Evolutionary conservation across 2,113 vertebrate species (phyloP), one percentile per base, ranked within the genome.

Genomic region (Lontra canadensis): DNA sequence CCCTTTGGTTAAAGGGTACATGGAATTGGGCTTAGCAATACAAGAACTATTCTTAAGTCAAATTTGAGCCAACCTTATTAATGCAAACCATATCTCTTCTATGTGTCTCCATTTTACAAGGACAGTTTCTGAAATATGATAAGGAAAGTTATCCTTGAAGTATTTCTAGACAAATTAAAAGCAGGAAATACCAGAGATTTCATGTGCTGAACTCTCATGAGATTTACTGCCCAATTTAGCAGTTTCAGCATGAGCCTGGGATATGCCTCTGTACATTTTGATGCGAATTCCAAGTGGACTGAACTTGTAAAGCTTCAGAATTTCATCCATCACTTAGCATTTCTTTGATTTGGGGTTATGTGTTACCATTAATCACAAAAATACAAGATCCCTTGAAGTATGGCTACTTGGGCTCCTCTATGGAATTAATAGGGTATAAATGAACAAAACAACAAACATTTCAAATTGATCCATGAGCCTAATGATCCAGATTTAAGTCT

Each of bases 131-230:
- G 97, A 96, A 98, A 98, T 95, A 93, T 94, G 94, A 94, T 98
- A 95, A 98, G 94, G 83, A 98, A 98, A 97, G 55, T 93, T 96
- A 84, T 76, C 59, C 74, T 93, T 96, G 73, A 97, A 98, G 85
- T 97, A 97, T 96, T 98, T 97, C 88, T 95, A 94, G 92, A 94
- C 91, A 96, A 97, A 97, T 97, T 98, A 96, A 96, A 97, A 97
- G 95, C 97, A 98, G 97, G 97, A 98, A 98, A 98, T 98, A 94
- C 97, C 97, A 98, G 78, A 97, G 93, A 96, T 97, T 98, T 97
- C 97, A 90, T 94, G 90, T 93, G 92, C 92, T 97, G 79, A 97
- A 97, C 67, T 96, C 97, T 97, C 94, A 88, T 92, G 94, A 97
- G 97, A 98, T 98, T 98, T 98, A 97, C 89, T 97, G 96, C 97